Base-by-base conservation (phyloP, 1,140 invertebrate genomes). In the Grapholita molesta region DNA sequence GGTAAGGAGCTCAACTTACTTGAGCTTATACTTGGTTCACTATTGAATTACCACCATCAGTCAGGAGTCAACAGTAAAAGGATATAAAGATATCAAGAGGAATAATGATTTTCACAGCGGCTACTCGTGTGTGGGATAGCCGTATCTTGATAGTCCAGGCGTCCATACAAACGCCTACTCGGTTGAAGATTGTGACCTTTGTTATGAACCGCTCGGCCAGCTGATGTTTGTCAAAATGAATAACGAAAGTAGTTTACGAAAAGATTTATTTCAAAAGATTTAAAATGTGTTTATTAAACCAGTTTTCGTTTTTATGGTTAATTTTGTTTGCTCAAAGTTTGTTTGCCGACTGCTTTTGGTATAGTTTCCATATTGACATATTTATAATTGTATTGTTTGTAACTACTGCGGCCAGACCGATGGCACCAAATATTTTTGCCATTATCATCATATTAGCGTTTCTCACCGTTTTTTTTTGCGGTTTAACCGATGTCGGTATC, bases 221-320 rank as follows among this genome's bases (percentile, higher is more conserved):
- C 55, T 30, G 55, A 61, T 61, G 24, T 61, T 61, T 61, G 55
- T 61, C 55, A 61, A 61, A 15, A 30, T 30, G 55, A 25, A 61
- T 15, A 61, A 61, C 15, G 55, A 61, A 61, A 61, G 55, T 61
- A 28, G 55, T 61, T 30, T 30, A 61, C 55, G 6, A 61, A 61
- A 28, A 61, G 23, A 61, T 61, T 30, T 6, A 57, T 57, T 57
- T 25, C 23, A 25, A 25, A n/a, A 57, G 53, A 57, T 57, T 57
- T 25, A 61, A 61, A 28, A 61, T 15, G 55, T 12, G 53, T 25
- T 61, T 25, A 32, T 61, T 18, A 15, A 28, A 15, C 55, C 15
- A 28, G 55, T 32, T 61, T 30, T 55, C 15, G n/a, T 48, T 48
- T 42, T 42, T 18, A n/a, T 48, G 33, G 33, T 35, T 12, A 3